phyloP scores from a whole-genome alignment of 2,113 vertebrate species.

The Halcyon senegalensis region DNA sequence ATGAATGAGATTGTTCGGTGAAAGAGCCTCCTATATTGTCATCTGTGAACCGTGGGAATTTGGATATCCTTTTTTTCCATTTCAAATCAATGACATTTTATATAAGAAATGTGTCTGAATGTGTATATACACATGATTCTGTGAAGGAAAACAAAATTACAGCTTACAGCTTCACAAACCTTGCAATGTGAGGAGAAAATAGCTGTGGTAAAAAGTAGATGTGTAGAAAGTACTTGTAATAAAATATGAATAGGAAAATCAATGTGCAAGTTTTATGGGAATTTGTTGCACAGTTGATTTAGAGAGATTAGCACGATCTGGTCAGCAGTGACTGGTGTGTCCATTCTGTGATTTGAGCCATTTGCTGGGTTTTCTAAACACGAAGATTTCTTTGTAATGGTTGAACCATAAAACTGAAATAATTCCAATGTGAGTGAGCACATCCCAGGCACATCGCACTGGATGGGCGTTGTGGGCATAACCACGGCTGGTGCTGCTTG shows the following conservation, averaged over 20 bases:
- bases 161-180: neutral
- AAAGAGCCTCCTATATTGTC: neutral
- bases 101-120: neutral
- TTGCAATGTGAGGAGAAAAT: neutral
- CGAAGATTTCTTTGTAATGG: accelerated
- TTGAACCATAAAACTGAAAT: neutral
- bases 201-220: neutral
- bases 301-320: neutral
- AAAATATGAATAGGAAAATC: neutral
- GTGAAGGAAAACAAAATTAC: neutral
- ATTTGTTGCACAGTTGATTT: neutral
- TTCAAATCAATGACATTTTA: neutral
- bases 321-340: neutral
- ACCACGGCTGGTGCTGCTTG: accelerated
- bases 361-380: neutral
- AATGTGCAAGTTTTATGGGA: neutral
- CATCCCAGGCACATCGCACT: accelerated
- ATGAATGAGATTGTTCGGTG: neutral
- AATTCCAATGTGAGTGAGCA: accelerated
- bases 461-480: neutral
- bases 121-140: neutral
- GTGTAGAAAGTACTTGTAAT: neutral
- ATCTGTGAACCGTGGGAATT: neutral
- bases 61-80: neutral
- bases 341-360: neutral